These are phyloP conservation scores for Ostrea denselamellosa DNA, from an alignment of 1,140 invertebrate species.

Conservation along the genomic window DNA sequence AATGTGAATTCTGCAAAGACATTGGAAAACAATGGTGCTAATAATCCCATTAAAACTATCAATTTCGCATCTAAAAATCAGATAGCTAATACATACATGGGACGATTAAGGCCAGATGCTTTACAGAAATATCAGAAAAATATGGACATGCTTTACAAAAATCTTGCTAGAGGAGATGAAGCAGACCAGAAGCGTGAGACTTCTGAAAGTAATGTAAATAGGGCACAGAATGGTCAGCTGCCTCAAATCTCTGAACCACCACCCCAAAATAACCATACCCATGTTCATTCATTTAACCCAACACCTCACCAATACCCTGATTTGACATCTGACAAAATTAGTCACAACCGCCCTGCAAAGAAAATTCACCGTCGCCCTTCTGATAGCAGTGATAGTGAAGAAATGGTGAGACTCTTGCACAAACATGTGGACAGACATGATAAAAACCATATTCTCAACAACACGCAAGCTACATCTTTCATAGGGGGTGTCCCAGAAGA, in stretches of 20 bases:
- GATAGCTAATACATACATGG: slow-evolving; percentile 78
- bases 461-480: slow-evolving; percentile 64
- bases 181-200: slow-evolving; percentile 22
- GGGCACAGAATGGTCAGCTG: slow-evolving; percentile 28
- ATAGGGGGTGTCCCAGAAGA: slow-evolving; percentile 64
- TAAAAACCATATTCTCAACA: slow-evolving; percentile 52
- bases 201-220: slow-evolving; percentile 52
- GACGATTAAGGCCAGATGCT: slow-evolving; percentile 66
- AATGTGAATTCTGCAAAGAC: slow-evolving; percentile 40
- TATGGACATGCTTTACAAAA: slow-evolving; percentile 63
- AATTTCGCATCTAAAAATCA: slow-evolving; percentile 78
- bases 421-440: slow-evolving; percentile 62
- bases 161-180: slow-evolving; percentile 37
- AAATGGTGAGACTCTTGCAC: slow-evolving; percentile 66
- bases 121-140: slow-evolving; percentile 72
- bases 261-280: neutral
- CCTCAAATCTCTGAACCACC: slow-evolving; percentile 37
- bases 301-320: slow-evolving; percentile 66
- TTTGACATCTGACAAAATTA: slow-evolving; percentile 76
- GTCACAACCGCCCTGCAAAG: slow-evolving; percentile 73
- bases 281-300: slow-evolving; percentile 12
- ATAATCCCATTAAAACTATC: slow-evolving; percentile 57
- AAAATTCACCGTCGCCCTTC: slow-evolving; percentile 73
- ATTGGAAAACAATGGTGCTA: slow-evolving; percentile 41
- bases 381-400: slow-evolving; percentile 74